phyloP scores from a whole-genome alignment of 2,888 invertebrate species.

The Stenichneumon culpator region DNA sequence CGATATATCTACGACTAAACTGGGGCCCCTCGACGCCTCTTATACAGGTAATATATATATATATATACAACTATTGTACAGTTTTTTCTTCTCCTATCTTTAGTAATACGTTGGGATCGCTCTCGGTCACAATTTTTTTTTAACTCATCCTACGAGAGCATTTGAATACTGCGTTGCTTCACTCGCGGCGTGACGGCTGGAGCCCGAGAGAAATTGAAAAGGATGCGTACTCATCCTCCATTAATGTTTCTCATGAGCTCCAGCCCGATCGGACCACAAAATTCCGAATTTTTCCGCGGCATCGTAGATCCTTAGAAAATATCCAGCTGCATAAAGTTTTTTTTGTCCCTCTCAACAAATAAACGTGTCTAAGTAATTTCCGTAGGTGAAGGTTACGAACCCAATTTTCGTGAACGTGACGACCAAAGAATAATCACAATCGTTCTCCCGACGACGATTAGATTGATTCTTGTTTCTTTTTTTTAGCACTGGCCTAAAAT shows the following conservation, averaged over 20 bases:
- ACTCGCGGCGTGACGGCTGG: slow-evolving; percentile 5
- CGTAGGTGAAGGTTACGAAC: slow-evolving; percentile 41
- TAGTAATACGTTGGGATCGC: slow-evolving; percentile 74
- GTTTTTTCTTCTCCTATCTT: slow-evolving; percentile 66
- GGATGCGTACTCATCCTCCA: too few species aligned
- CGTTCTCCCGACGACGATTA: slow-evolving; percentile 50
- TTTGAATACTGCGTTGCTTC: slow-evolving; percentile 39
- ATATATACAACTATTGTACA: slow-evolving; percentile 76
- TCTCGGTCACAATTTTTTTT: slow-evolving; percentile 57
- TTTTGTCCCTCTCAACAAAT: slow-evolving; percentile 27
- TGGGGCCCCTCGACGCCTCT: slow-evolving; percentile 31
- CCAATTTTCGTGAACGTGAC: slow-evolving; percentile 30
- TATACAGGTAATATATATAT: slow-evolving; percentile 33
- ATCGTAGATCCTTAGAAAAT: slow-evolving; percentile 53
- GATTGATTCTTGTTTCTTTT: slow-evolving; percentile 65
- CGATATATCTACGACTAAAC: slow-evolving; percentile 63
- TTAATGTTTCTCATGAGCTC: neutral
- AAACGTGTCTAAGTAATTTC: slow-evolving; percentile 60
- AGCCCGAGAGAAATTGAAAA: slow-evolving; percentile 14
- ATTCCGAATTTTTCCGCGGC: slow-evolving; percentile 16
- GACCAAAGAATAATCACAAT: slow-evolving; percentile 55
- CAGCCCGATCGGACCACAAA: neutral
- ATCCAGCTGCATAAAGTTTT: slow-evolving; percentile 46
- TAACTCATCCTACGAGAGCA: slow-evolving; percentile 44
- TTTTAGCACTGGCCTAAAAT: slow-evolving; percentile 74